Conservation (phyloP, 2,113 vertebrate species). For the Lasiurus cinereus region DNA sequence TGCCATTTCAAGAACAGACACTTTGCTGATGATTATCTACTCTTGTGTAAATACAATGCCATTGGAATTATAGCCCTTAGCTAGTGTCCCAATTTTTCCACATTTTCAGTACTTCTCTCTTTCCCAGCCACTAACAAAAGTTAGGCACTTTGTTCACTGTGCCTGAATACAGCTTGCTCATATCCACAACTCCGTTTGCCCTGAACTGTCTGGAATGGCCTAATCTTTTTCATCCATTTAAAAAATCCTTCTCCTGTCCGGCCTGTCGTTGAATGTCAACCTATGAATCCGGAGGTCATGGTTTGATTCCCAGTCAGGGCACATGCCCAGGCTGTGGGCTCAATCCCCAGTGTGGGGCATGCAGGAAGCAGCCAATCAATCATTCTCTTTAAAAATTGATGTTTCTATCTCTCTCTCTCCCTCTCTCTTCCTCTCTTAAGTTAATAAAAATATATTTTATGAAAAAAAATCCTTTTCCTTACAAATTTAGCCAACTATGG, state of each 20-base stretch:
- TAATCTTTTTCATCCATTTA: not conserved
- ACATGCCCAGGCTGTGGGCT: too few relatives aligned
- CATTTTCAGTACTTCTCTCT: not conserved
- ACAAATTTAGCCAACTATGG: not conserved
- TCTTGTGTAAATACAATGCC: not conserved
- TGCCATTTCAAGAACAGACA: constrained; percentile 30
- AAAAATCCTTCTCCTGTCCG: not conserved
- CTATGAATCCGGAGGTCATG: too few relatives aligned
- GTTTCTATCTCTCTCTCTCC: too few relatives aligned
- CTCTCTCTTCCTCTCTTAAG: too few relatives aligned
- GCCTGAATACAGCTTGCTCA: not conserved
- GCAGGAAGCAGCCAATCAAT: too few relatives aligned
- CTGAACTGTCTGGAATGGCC: not conserved
- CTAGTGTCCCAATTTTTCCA: not conserved
- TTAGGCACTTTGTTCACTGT: not conserved
- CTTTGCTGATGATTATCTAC: not conserved
- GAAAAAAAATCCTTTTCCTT: constrained; percentile 11
- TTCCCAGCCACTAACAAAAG: not conserved
- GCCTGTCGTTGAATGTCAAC: too few relatives aligned
- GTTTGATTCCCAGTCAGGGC: too few relatives aligned
- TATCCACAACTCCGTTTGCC: not conserved
- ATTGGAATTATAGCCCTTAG: constrained; percentile 3
- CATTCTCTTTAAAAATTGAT: too few relatives aligned
- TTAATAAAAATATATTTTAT: too few relatives aligned
- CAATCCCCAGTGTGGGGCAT: too few relatives aligned